phyloP scores from a whole-genome alignment of 1,140 invertebrate species.

The Himalopsyche phryganea region DNA sequence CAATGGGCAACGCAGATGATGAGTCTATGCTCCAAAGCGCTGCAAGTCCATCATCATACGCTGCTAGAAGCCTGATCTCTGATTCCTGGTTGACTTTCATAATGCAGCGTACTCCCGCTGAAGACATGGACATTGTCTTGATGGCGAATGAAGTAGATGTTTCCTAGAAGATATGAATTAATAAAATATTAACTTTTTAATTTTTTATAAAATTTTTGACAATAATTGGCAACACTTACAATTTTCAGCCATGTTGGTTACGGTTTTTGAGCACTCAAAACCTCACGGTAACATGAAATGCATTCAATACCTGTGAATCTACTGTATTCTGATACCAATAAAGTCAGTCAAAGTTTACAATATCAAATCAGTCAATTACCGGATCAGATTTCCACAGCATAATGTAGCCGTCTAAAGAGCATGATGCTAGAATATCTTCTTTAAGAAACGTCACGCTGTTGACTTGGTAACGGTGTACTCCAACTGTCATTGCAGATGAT shows the following conservation, averaged over 20 bases:
- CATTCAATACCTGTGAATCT: no score
- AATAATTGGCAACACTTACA: no score
- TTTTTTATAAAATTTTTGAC: no score
- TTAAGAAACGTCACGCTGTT: slow-evolving; percentile 64
- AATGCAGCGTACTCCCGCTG: slow-evolving; percentile 14
- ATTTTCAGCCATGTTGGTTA: no score
- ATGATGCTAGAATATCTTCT: slow-evolving; percentile 63
- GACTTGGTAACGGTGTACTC: slow-evolving; percentile 60
- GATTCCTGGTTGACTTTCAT: not conserved
- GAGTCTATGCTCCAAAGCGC: slow-evolving; percentile 63
- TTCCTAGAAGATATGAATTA: no score
- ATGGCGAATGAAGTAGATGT: no score
- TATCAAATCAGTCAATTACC: no score
- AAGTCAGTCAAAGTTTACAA: no score
- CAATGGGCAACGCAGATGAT: slow-evolving; percentile 49
- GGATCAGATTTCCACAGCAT: slow-evolving; percentile 16
- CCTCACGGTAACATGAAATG: no score
- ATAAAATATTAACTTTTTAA: no score
- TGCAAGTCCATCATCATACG: slow-evolving; percentile 70
- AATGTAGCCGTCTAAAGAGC: slow-evolving; percentile 64
- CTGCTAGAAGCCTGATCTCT: slow-evolving; percentile 55
- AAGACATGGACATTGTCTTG: not conserved
- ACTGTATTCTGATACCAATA: no score
- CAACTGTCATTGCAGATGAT: slow-evolving; percentile 42
- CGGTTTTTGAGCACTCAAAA: no score